Evolutionary conservation across 2,888 invertebrate species (phyloP).

Genomic region (Pyrrhia umbra): DNA sequence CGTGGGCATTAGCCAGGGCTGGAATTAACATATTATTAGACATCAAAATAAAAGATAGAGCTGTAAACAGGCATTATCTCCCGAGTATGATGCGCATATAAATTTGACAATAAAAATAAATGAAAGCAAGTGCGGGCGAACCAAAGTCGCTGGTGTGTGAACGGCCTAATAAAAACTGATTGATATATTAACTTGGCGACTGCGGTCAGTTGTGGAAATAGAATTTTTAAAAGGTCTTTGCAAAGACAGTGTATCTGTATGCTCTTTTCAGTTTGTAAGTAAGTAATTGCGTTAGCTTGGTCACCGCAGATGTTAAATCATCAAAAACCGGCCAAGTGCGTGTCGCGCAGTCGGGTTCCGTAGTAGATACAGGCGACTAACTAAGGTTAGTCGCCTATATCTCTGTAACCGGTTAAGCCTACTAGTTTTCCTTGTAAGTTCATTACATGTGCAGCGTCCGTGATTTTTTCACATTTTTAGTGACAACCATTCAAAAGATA

Average conservation of each 20-base stretch:
- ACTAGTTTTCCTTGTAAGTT: too few species aligned
- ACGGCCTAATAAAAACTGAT: slow-evolving; percentile 43
- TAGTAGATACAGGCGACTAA: too few species aligned
- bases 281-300: not conserved
- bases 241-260: not conserved
- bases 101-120: slow-evolving; percentile 41
- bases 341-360: too few species aligned
- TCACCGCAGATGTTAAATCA: too few species aligned
- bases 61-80: slow-evolving; percentile 2
- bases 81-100: slow-evolving; percentile 17
- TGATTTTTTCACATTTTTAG: too few species aligned
- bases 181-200: slow-evolving; percentile 17
- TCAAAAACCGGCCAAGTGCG: too few species aligned
- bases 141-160: slow-evolving; percentile 38
- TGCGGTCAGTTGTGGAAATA: not conserved
- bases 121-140: slow-evolving; percentile 30
- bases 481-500: too few species aligned
- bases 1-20: not conserved
- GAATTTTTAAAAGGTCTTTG: not conserved
- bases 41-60: slow-evolving; percentile 21
- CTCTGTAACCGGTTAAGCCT: too few species aligned
- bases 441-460: too few species aligned
- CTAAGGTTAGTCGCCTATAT: too few species aligned
- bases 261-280: not conserved
- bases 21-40: slow-evolving; percentile 34